These are phyloP conservation scores for Nannoperca obscura DNA, from an alignment of 2,797 vertebrate genomes.

Conservation along the genomic window DNA sequence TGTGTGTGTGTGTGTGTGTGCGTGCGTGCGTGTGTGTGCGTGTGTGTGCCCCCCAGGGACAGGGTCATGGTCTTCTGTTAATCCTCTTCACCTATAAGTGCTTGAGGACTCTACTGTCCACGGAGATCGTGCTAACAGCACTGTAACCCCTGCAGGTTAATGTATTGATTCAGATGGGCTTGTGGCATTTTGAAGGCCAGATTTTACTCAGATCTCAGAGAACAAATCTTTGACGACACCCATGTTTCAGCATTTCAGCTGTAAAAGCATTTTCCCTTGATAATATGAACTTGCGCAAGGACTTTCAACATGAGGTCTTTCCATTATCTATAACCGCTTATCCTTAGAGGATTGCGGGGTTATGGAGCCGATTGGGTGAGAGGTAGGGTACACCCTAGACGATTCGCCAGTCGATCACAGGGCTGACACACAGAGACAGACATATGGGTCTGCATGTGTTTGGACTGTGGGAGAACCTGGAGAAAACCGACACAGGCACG, in stretches of 20 bases:
- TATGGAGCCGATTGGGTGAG: no score
- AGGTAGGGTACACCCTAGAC: no score
- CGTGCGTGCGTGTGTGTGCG: conserved; percentile 43
- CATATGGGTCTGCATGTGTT: no score
- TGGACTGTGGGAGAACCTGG: no score
- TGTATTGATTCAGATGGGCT: conserved; percentile 15
- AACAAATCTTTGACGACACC: conserved; percentile 22
- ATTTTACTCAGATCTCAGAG: conserved; percentile 19
- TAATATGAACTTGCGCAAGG: background rate
- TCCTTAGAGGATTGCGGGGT: no score
- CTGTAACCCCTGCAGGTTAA: conserved; percentile 1
- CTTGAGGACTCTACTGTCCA: conserved; percentile 36
- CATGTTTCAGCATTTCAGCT: conserved; percentile 20
- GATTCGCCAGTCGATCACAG: no score
- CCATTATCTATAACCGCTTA: no score
- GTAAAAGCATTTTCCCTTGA: conserved; percentile 12
- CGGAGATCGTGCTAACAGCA: conserved; percentile 29
- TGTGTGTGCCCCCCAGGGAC: conserved; percentile 38
- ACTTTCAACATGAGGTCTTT: conserved; percentile 3
- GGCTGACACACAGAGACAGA: no score
- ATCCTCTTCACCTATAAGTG: conserved; percentile 60
- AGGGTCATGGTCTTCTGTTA: conserved; percentile 57
- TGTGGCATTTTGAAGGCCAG: conserved; percentile 8
- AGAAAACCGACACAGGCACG: no score
- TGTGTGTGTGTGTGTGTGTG: conserved; percentile 21